Percentiles rank a stretch among this genome's conserved stretches.
Evolutionary conservation across 2,113 vertebrate genomes (phyloP).

Genomic region (Chionomys nivalis): DNA sequence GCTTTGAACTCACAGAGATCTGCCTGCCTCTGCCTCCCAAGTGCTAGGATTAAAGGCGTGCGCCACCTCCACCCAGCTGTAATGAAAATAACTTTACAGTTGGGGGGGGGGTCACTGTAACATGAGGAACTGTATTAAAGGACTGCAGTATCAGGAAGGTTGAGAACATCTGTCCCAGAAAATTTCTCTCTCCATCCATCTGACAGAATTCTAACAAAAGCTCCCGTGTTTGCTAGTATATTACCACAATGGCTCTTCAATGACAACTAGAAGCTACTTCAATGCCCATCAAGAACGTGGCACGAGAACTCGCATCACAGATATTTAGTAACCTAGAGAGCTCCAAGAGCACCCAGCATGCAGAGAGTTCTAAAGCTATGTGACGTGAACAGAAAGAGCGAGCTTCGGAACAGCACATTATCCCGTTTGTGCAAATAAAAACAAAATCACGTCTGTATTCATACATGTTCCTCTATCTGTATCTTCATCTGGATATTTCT

Average conservation of each 20-base stretch:
- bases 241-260: neutral
- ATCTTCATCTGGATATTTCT: neutral
- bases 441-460: rapidly evolving
- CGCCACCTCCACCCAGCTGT: too few species aligned
- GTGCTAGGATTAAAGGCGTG: too few species aligned
- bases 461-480: neutral
- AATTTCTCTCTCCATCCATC: neutral
- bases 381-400: neutral
- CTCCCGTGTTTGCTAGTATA: rapidly evolving
- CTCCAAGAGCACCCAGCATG: neutral
- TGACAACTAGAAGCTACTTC: neutral
- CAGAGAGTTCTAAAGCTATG: neutral
- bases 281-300: neutral
- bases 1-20: too few species aligned
- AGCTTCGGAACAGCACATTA: neutral
- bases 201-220: rapidly evolving
- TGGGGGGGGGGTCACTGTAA: too few species aligned
- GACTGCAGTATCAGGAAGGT: neutral
- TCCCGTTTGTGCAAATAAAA: neutral
- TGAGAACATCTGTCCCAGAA: neutral
- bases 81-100: neutral
- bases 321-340: neutral
- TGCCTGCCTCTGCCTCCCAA: too few species aligned
- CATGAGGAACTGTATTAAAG: neutral
- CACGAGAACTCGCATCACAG: neutral